Percentiles rank a stretch among this genome's conserved stretches.
Conservation (phyloP, 1,140 invertebrate genomes). For the Maconellicoccus hirsutus region DNA sequence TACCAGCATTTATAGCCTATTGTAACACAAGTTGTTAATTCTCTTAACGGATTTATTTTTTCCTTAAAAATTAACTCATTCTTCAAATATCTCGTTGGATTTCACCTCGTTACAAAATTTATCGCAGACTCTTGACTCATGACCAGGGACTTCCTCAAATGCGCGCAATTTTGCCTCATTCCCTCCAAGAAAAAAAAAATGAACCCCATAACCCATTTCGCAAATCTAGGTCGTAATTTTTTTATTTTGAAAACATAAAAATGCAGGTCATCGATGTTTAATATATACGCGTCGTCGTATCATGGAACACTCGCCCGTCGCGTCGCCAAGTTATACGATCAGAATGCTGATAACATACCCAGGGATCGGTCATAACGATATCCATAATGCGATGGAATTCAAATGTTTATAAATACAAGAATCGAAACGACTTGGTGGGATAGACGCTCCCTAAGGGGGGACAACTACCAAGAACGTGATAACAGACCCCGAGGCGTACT, state of each 20-base stretch:
- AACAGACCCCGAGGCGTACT: background rate
- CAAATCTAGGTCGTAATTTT: background rate
- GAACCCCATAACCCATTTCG: too few species aligned
- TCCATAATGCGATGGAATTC: background rate
- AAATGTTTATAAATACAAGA: slow-evolving; percentile 1
- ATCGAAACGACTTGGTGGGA: background rate
- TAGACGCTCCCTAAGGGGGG: background rate
- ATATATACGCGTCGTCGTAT: background rate
- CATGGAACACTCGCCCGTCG: background rate
- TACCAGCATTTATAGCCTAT: too few species aligned
- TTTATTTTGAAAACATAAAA: slow-evolving; percentile 6
- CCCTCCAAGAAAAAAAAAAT: too few species aligned
- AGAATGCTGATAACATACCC: background rate
- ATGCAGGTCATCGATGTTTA: slow-evolving; percentile 7
- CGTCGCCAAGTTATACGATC: background rate
- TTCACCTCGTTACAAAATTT: too few species aligned
- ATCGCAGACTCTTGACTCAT: too few species aligned
- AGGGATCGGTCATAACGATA: background rate
- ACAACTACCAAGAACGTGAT: background rate
- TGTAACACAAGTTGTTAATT: too few species aligned
- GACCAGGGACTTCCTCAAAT: too few species aligned
- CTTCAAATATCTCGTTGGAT: too few species aligned
- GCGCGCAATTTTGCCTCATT: too few species aligned
- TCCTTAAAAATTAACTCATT: too few species aligned
- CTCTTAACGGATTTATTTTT: too few species aligned